Conservation (phyloP, 2,113 vertebrate species). For the Lanius collurio region DNA sequence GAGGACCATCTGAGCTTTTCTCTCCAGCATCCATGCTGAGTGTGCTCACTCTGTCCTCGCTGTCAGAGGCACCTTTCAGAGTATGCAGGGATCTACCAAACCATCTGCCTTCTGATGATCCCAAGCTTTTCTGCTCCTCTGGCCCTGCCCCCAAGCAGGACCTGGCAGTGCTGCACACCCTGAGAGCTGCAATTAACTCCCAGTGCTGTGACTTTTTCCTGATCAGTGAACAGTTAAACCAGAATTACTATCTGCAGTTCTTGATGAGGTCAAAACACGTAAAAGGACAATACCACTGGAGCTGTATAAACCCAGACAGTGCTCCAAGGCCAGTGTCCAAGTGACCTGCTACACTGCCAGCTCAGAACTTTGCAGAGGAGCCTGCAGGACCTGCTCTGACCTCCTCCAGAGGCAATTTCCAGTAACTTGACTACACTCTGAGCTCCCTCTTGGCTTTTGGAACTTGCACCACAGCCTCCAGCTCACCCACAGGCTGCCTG, state of each 20-base stretch:
- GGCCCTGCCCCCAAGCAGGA: background rate
- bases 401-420: background rate
- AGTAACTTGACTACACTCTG: background rate
- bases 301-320: background rate
- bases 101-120: background rate
- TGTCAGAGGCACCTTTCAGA: background rate
- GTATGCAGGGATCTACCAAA: background rate
- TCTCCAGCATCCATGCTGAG: background rate
- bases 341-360: background rate
- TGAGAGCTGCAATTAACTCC: background rate
- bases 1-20: background rate
- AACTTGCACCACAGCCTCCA: background rate
- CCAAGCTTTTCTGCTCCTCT: background rate
- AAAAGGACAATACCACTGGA: background rate
- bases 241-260: background rate
- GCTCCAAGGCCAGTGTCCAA: background rate
- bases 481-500: background rate
- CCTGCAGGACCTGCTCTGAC: background rate
- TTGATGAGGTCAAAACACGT: background rate
- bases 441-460: background rate
- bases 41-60: background rate
- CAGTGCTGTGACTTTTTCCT: accelerated
- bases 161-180: background rate
- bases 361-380: background rate
- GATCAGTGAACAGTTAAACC: background rate